Evolutionary conservation across 2,888 invertebrate species (phyloP).

Genomic region (Encarsia formosa): DNA sequence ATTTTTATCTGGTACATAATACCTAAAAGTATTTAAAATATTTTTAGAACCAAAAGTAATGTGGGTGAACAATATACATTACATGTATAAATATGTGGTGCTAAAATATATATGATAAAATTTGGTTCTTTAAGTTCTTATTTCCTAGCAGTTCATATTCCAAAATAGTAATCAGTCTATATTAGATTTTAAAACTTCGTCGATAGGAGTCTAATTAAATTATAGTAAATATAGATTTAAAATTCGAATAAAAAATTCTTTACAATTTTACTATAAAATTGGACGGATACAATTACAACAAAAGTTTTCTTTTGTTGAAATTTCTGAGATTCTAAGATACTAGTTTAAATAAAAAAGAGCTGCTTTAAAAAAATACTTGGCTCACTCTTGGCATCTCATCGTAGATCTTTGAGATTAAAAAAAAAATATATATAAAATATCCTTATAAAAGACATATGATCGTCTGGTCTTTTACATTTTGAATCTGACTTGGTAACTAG

Average conservation of each 20-base stretch:
- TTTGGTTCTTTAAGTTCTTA: constrained; percentile 15
- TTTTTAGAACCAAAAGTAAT: too few relatives aligned
- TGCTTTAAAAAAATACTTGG: too few relatives aligned
- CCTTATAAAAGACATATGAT: too few relatives aligned
- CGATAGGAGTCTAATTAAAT: too few relatives aligned
- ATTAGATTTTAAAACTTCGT: constrained; percentile 8
- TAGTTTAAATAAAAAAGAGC: too few relatives aligned
- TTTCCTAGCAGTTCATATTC: constrained; percentile 4
- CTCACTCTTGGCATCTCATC: neutral
- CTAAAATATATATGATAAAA: constrained; percentile 3
- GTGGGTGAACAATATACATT: neutral
- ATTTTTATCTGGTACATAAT: too few relatives aligned
- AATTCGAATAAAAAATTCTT: constrained; percentile 5
- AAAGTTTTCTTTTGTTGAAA: too few relatives aligned
- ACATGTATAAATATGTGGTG: constrained; percentile 1
- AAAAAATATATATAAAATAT: constrained; percentile 11
- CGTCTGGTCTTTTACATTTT: too few relatives aligned
- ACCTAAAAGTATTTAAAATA: too few relatives aligned
- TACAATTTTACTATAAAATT: constrained; percentile 11
- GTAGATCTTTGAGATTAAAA: constrained; percentile 1
- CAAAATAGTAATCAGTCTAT: constrained; percentile 22
- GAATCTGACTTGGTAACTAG: constrained; percentile 21
- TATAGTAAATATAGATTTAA: too few relatives aligned
- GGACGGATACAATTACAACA: constrained; percentile 18
- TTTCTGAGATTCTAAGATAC: too few relatives aligned